Evolutionary conservation across 2,113 vertebrate genomes (phyloP).

Genomic region (Raphicerus campestris): DNA sequence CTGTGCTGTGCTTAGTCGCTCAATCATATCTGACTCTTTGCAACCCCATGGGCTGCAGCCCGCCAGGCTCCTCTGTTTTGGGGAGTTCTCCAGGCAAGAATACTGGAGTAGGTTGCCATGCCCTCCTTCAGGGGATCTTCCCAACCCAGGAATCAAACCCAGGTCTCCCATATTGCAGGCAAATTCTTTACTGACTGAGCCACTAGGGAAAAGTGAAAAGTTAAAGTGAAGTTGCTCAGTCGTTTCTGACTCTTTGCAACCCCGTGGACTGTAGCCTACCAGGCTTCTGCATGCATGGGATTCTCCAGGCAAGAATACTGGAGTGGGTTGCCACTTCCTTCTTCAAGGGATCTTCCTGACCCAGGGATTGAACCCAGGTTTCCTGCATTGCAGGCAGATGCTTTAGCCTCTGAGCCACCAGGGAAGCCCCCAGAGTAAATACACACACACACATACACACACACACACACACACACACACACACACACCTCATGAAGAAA

Average conservation of each 20-base stretch:
- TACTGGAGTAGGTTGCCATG: not conserved
- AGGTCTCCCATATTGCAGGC: not conserved
- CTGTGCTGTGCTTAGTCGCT: not conserved
- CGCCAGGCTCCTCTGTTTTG: not conserved
- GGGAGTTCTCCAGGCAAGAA: not conserved
- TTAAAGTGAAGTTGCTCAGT: too few species aligned
- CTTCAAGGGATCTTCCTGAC: too few species aligned
- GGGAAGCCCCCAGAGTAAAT: not conserved
- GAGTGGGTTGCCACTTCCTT: not conserved
- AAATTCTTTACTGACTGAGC: not conserved
- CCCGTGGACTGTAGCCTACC: not conserved
- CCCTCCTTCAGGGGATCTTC: too few species aligned
- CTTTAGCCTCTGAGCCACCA: not conserved
- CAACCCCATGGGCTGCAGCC: not conserved
- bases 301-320: not conserved
- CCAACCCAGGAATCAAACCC: not conserved
- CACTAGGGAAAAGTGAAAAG: not conserved
- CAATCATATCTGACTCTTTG: not conserved
- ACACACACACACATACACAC: not conserved
- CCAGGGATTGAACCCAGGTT: not conserved
- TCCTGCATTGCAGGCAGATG: not conserved
- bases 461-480: not conserved
- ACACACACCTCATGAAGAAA: not conserved
- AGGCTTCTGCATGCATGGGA: not conserved
- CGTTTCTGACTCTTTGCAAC: accelerated